A percentile compares a stretch with the other conserved stretches of the same genome.
These are phyloP conservation scores for Chelon auratus DNA, from an alignment of 2,797 vertebrate genomes.

Conservation along the genomic window DNA sequence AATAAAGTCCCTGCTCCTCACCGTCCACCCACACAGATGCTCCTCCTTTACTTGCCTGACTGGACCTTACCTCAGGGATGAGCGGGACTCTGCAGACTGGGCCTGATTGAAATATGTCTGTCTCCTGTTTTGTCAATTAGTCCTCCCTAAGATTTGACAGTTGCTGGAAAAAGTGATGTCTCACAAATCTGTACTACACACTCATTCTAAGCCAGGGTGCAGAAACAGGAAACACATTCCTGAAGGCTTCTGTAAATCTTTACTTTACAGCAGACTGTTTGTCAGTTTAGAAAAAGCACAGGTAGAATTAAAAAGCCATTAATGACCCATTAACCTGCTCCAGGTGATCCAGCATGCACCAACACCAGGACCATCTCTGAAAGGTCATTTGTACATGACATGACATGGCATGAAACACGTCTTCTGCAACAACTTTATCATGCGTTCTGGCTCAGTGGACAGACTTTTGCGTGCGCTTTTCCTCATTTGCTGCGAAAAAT, in stretches of 20 bases:
- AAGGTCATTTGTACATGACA: too few species aligned
- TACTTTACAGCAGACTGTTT: neutral
- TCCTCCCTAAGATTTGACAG: too few species aligned
- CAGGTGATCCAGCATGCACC: neutral
- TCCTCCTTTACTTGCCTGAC: too few species aligned
- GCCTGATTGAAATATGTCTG: neutral
- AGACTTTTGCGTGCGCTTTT: too few species aligned
- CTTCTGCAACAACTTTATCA: too few species aligned
- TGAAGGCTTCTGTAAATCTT: neutral
- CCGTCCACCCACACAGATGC: too few species aligned
- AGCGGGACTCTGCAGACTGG: constrained; percentile 10
- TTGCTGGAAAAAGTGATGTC: too few species aligned
- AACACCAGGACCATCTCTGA: neutral
- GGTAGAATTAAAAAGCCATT: neutral
- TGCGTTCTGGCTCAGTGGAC: too few species aligned
- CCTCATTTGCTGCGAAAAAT: too few species aligned
- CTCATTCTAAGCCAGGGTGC: neutral
- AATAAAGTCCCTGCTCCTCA: too few species aligned
- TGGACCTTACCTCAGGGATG: neutral
- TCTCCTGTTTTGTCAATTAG: neutral
- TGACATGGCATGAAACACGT: too few species aligned
- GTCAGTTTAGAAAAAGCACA: neutral
- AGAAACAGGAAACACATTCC: neutral
- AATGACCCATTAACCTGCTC: neutral
- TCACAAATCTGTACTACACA: too few species aligned